phyloP scores from a whole-genome alignment of 2,797 vertebrate genomes.

The Decapterus maruadsi region DNA sequence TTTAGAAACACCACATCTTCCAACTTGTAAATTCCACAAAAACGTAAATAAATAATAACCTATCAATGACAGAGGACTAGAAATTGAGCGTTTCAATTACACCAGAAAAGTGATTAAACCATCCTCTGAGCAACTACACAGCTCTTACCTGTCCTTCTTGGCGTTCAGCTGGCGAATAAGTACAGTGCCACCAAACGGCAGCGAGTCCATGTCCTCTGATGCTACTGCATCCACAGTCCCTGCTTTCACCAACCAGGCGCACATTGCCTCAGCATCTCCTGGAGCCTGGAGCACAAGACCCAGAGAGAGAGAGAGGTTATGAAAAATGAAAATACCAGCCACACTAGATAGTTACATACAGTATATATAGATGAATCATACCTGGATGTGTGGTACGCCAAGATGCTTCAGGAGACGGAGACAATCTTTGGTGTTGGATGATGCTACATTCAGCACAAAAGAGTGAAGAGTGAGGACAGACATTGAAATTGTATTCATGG shows the following conservation, averaged over 20 bases:
- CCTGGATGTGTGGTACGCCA: slow-evolving; percentile 87
- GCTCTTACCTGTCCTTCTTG: slow-evolving; percentile 79
- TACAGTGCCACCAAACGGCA: slow-evolving; percentile 86
- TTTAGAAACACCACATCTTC: neutral
- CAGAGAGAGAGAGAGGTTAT: neutral
- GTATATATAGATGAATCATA: slow-evolving; percentile 42
- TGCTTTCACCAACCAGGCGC: slow-evolving; percentile 82
- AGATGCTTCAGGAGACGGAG: slow-evolving; percentile 81
- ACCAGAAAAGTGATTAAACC: neutral
- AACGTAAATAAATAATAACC: too few relatives aligned
- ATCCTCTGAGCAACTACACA: neutral
- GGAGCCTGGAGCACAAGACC: slow-evolving; percentile 79
- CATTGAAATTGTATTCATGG: neutral
- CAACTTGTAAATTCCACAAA: neutral
- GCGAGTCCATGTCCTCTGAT: slow-evolving; percentile 91
- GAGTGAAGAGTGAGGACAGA: neutral
- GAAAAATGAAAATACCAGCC: neutral
- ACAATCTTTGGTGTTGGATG: slow-evolving; percentile 74
- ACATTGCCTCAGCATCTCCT: slow-evolving; percentile 88
- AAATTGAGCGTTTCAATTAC: neutral
- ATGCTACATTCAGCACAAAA: slow-evolving; percentile 66
- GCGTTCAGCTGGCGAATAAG: slow-evolving; percentile 86
- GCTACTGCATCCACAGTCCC: slow-evolving; percentile 84
- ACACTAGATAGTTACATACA: neutral
- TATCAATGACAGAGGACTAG: neutral